phyloP scores from a whole-genome alignment of 2,113 vertebrate species.

The Tetrao urogallus region DNA sequence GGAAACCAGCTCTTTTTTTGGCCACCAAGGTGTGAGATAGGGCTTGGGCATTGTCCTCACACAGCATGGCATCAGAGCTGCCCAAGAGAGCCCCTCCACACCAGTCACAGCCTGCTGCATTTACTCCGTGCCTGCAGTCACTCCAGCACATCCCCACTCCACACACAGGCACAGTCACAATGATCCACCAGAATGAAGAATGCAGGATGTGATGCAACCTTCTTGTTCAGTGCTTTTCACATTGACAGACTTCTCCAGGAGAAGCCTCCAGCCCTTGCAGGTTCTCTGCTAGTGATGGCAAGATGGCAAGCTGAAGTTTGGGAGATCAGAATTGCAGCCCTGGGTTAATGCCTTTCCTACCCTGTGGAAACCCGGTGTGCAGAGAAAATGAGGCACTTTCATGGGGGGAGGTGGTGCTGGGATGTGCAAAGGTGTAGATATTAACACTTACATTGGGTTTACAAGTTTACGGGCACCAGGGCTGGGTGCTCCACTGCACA shows the following conservation, averaged over 20 bases:
- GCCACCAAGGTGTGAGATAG: neutral
- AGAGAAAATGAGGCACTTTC: neutral
- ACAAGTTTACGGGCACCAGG: neutral
- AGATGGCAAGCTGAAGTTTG: neutral
- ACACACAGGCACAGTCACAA: fast-evolving
- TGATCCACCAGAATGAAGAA: neutral
- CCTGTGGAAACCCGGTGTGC: neutral
- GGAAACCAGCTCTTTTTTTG: neutral
- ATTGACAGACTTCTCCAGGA: neutral
- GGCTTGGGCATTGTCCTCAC: neutral
- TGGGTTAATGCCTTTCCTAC: neutral
- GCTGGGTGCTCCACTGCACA: neutral
- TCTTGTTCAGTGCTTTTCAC: neutral
- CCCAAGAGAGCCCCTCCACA: neutral
- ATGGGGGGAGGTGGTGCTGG: neutral
- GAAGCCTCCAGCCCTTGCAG: fast-evolving
- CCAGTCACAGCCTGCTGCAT: neutral
- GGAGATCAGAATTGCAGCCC: neutral
- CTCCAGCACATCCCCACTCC: neutral
- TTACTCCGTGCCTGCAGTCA: neutral
- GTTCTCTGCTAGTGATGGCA: neutral
- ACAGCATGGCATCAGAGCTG: neutral
- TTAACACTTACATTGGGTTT: neutral
- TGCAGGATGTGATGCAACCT: neutral
- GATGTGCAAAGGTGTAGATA: neutral